Evolutionary conservation across 2,797 vertebrate species (phyloP).

Genomic region (Malurus leucopterus): DNA sequence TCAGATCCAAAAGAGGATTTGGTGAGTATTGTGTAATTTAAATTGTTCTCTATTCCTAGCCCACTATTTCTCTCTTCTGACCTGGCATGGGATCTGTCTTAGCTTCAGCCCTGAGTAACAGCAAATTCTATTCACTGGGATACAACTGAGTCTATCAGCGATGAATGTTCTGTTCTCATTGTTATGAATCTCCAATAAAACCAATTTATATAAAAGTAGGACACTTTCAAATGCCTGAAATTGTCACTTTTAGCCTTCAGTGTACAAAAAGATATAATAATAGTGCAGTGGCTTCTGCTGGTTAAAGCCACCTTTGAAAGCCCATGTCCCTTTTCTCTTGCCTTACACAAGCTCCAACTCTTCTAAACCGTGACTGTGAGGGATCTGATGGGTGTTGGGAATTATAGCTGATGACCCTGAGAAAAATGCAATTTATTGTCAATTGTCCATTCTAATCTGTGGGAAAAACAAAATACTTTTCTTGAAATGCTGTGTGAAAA

Average conservation of each 20-base stretch:
- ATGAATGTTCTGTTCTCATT: neutral
- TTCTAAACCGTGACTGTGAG: neutral
- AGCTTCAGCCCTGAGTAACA: neutral
- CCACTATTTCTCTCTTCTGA: neutral
- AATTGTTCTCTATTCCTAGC: neutral
- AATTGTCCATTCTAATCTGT: conserved; percentile 37
- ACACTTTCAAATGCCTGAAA: neutral
- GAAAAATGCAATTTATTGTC: conserved; percentile 23
- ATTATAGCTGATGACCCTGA: conserved; percentile 17
- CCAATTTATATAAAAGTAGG: neutral
- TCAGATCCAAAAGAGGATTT: neutral
- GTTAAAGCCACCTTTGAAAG: neutral
- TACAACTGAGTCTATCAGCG: neutral
- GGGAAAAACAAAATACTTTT: conserved; percentile 58
- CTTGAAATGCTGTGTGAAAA: conserved; percentile 34
- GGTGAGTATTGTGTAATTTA: neutral
- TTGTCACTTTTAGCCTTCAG: neutral
- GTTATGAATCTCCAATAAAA: neutral
- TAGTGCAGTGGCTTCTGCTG: neutral
- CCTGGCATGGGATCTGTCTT: neutral
- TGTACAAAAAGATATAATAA: neutral
- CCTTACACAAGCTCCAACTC: neutral
- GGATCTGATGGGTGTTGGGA: neutral
- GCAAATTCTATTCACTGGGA: neutral
- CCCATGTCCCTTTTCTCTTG: neutral